A percentile compares a stretch with the other conserved stretches of the same genome.
These are phyloP conservation scores for Dicaeum eximium DNA, from an alignment of 2,113 vertebrate genomes.

Conservation along the genomic window DNA sequence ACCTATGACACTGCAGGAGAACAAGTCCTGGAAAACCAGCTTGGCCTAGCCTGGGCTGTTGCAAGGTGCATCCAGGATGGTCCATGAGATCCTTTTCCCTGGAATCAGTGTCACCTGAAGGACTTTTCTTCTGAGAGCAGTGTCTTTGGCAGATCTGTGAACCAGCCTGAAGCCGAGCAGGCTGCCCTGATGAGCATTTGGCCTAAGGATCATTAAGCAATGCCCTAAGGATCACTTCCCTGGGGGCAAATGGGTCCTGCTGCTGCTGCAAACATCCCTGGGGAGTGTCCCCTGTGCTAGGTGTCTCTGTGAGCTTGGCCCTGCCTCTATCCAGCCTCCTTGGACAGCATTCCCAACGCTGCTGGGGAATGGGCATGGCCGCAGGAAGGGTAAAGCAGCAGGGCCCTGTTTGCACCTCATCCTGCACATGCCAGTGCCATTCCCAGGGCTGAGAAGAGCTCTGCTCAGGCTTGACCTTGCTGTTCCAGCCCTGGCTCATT, in stretches of 20 bases:
- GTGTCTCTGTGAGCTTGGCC: background rate
- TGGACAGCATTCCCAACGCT: background rate
- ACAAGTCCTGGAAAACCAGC: background rate
- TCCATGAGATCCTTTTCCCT: background rate
- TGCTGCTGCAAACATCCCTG: background rate
- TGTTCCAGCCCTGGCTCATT: constrained; percentile 9
- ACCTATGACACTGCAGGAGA: background rate
- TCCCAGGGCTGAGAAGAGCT: background rate
- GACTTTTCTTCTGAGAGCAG: background rate
- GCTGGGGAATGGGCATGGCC: background rate
- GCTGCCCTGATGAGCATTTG: background rate
- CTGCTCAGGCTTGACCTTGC: constrained; percentile 26
- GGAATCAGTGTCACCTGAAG: background rate
- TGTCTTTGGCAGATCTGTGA: background rate
- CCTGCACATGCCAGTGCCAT: background rate
- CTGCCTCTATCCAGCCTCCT: background rate
- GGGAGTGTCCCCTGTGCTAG: background rate
- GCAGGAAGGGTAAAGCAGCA: background rate
- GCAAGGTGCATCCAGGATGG: background rate
- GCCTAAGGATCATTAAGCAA: too few species aligned
- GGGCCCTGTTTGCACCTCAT: background rate
- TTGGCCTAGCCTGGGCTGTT: background rate
- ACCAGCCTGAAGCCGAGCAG: background rate
- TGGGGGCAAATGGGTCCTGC: background rate
- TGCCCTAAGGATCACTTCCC: background rate